Percentiles rank a stretch among this genome's conserved stretches.
These are phyloP conservation scores for Colius striatus DNA, from an alignment of 2,113 vertebrate species.

Conservation along the genomic window DNA sequence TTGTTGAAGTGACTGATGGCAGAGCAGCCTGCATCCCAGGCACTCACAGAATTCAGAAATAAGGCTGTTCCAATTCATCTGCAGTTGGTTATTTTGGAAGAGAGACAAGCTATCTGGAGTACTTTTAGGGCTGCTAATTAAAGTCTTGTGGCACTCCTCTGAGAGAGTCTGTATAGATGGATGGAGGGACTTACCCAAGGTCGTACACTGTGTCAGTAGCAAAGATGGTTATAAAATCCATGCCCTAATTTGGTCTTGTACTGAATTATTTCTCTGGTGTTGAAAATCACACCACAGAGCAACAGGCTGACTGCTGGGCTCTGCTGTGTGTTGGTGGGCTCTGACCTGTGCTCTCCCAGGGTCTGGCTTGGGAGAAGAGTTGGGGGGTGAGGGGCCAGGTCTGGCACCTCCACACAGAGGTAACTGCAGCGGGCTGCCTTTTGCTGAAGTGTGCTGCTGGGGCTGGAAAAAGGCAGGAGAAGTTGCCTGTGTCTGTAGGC, in stretches of 20 bases:
- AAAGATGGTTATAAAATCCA: neutral
- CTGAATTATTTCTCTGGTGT: neutral
- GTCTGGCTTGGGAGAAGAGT: fast-evolving
- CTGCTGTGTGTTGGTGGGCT: fast-evolving
- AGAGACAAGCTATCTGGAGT: neutral
- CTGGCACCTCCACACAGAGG: fast-evolving
- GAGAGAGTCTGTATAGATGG: neutral
- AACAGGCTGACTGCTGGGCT: neutral
- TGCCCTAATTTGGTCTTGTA: neutral
- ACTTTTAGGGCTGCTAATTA: conserved; percentile 32
- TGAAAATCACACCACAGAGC: neutral
- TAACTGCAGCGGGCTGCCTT: neutral
- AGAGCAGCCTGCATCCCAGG: conserved; percentile 19
- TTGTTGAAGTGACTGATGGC: conserved; percentile 37
- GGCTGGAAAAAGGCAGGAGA: neutral
- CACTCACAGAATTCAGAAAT: conserved; percentile 17
- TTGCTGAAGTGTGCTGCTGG: neutral
- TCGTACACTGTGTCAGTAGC: neutral
- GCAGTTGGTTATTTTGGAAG: conserved; percentile 38
- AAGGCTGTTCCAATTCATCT: conserved; percentile 32
- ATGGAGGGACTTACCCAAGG: conserved; percentile 38
- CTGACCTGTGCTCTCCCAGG: neutral
- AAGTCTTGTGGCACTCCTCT: conserved; percentile 10
- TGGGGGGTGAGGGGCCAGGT: neutral
- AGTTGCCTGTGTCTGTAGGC: no score